These are phyloP conservation scores for Cecidostiba fungosa DNA, from an alignment of 2,888 invertebrate species.

Conservation along the genomic window DNA sequence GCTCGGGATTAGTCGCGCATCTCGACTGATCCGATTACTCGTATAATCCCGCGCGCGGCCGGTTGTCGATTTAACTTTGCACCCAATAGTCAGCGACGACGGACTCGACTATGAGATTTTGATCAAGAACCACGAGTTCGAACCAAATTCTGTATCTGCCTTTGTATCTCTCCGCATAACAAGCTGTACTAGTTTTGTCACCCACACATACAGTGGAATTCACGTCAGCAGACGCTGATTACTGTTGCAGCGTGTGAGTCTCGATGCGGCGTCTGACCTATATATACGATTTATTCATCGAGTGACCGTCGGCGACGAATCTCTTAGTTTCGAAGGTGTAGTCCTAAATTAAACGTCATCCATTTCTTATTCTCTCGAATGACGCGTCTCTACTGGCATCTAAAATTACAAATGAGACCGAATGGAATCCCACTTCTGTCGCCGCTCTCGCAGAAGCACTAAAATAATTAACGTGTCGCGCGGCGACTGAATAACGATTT, in stretches of 20 bases:
- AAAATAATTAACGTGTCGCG: not conserved
- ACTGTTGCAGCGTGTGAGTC: not conserved
- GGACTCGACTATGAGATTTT: conserved; percentile 37
- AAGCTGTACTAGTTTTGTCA: conserved; percentile 7
- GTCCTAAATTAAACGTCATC: too few species aligned
- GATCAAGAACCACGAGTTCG: conserved; percentile 38
- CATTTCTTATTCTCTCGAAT: not conserved
- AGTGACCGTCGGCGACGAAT: not conserved
- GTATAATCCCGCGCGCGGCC: conserved; percentile 48
- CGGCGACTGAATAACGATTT: not conserved
- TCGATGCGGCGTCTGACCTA: conserved; percentile 3
- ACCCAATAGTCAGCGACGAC: not conserved
- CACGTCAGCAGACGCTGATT: conserved; percentile 8
- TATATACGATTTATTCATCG: not conserved
- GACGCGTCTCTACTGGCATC: not conserved
- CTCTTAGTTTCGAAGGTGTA: not conserved
- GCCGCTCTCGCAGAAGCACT: not conserved
- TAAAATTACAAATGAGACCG: not conserved
- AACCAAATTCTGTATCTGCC: conserved; percentile 23
- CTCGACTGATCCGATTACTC: conserved; percentile 54
- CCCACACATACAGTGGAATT: too few species aligned
- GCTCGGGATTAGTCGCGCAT: conserved; percentile 44
- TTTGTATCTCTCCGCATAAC: not conserved
- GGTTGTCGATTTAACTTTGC: conserved; percentile 52
- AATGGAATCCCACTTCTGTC: not conserved